Evolutionary conservation across 2,797 vertebrate genomes (phyloP), one percentile per base, ranked within the genome.

Genomic region (Sebastes baramenuke): DNA sequence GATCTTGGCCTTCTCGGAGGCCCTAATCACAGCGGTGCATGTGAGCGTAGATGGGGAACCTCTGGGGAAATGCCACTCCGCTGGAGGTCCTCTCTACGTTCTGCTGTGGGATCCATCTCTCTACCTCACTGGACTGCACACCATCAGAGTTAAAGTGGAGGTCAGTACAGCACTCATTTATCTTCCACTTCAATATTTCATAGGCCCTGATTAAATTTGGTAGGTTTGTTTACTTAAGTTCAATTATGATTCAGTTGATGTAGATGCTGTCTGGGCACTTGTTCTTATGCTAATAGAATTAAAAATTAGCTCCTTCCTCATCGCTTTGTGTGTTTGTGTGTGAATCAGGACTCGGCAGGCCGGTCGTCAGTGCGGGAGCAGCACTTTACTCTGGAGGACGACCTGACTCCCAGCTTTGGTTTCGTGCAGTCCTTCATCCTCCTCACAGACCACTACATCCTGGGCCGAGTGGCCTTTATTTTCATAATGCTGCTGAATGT

Each of bases 1-100:
- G 92, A 90, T 99, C 84, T 93, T 99, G 93, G 97, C 96, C n/a
- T 99, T 99, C 93, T 99, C 98, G 6, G 95, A 96, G 71, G 95
- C 96, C 62, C 86, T 85, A 1, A 95, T 99, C 93, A 95, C 89
- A 10, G 95, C 95, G 0, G 96, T 99, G 64, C 78, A 95, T 52
- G 96, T 99, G 85, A 96, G 87, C 36, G 92, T 99, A 46, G 96
- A 99, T 22, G 95, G 95, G 60, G 82, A 95, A 76, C 79, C 91
- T 49, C 65, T 98, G 84, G 98, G 98, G n/a, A 90, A 93, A 18
- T 96, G 97, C 3, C 67, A 79, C 84, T 93, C 93, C 0, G 95
- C 94, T 3, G 97, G 96, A 87, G 98, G 97, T 24, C 97, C 98
- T 67, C 95, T 99, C 68, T 97, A 96, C 18, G 95, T 97, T 11